Evolutionary conservation across 2,888 invertebrate genomes (phyloP), one percentile per base, ranked within the genome.

Genomic region (Chorisops tibialis): DNA sequence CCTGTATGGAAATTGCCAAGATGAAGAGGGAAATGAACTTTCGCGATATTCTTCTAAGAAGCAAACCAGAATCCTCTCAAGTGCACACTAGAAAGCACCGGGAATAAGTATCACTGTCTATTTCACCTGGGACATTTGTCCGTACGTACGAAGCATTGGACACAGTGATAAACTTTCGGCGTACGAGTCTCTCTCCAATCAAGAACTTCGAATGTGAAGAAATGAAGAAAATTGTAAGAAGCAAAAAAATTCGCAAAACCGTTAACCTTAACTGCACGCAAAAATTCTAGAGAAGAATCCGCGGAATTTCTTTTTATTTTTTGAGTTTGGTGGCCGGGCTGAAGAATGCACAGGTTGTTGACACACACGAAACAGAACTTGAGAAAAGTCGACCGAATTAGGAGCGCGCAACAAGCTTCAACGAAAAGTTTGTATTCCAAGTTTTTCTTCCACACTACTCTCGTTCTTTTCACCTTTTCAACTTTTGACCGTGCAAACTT

Each of bases 11-110:
- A n/a, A n/a, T 30, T 5, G 30, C 30, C 30, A 30, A 30, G 30
- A 30, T 30, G 45, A 45, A 11, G 19, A 18, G 51, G 51, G 38
- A 19, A 51, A 37, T 12, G 38, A 38, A 51, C 19, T 38, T 51
- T 37, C 50, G 30, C 22, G 22, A 48, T 12, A 22, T 30, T 18
- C 30, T 38, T 37, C 6, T 19, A 38, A 50, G 38, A 51, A 38
- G 4, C 11, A 18, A 18, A 51, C 9, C 51, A 37, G 51, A 51
- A 51, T 51, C 51, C 51, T 51, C 51, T 19, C 19, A 51, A 51
- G 51, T 51, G 51, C 51, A 38, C 51, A 51, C 51, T 19, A 11
- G 37, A 51, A 38, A 51, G 38, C 38, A 38, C 38, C 16, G 19
- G 4, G 14, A 4, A 38, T 24, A 9, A 48, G 22, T 14, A 24